Evolutionary conservation across 64 coral and sea anemone genomes (phyloP).

Genomic region (Dendrophyllia cribrosa): DNA sequence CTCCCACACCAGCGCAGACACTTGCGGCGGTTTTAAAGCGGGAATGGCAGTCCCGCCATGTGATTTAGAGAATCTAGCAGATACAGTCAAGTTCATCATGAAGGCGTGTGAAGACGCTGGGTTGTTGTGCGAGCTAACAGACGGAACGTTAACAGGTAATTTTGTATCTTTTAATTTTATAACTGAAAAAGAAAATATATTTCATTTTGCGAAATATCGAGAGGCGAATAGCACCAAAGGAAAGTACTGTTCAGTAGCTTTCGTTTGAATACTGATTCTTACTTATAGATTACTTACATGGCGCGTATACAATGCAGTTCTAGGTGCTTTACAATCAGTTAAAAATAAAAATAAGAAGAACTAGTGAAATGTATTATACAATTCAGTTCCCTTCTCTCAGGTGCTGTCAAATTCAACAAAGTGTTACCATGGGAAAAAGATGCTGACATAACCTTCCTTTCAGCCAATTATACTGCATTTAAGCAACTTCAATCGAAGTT

Average conservation of each 20-base stretch:
- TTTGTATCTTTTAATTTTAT: not conserved
- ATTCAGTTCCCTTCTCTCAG: constrained; percentile 8
- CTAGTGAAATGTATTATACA: too few relatives aligned
- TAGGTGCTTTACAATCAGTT: too few relatives aligned
- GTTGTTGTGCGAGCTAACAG: constrained; percentile 93
- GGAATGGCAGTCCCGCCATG: constrained; percentile 84
- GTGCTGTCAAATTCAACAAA: constrained; percentile 97
- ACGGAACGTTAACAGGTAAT: constrained; percentile 91
- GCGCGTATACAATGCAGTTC: too few relatives aligned
- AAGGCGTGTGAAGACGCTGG: constrained; percentile 95
- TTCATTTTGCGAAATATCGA: too few relatives aligned
- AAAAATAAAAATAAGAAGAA: too few relatives aligned
- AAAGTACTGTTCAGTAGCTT: too few relatives aligned
- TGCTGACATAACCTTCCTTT: constrained; percentile 94
- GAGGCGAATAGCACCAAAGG: too few relatives aligned
- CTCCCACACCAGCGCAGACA: not conserved
- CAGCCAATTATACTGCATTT: constrained; percentile 92
- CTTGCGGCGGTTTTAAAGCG: constrained; percentile 36
- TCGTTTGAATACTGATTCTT: too few relatives aligned
- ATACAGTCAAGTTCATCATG: constrained; percentile 96
- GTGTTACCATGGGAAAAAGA: constrained; percentile 98
- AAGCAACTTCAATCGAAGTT: constrained; percentile 87
- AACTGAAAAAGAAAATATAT: constrained; percentile 64
- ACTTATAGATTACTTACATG: too few relatives aligned
- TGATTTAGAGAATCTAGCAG: constrained; percentile 90